Evolutionary conservation across 2,113 vertebrate species (phyloP).

Genomic region (Caranx ignobilis): DNA sequence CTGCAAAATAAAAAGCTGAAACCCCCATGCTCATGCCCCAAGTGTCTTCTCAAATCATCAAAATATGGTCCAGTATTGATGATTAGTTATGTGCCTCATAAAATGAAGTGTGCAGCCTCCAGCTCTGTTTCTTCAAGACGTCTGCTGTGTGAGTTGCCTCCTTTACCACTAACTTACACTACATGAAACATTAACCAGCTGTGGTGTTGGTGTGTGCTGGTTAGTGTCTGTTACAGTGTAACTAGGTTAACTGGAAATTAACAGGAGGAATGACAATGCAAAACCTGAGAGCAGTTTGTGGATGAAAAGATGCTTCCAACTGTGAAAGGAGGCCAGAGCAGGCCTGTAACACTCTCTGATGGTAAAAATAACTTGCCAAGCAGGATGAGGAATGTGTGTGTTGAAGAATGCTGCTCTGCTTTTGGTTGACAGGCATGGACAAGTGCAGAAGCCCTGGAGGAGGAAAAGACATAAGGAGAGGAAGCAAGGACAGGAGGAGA

Average conservation of each 20-base stretch:
- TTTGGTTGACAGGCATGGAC: constrained; percentile 80
- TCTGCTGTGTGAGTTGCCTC: neutral
- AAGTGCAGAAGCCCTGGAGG: constrained; percentile 72
- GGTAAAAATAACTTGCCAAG: constrained; percentile 71
- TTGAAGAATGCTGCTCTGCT: constrained; percentile 77
- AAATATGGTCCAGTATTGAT: neutral
- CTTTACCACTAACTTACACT: neutral
- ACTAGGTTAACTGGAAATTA: constrained; percentile 38
- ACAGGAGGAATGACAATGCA: neutral
- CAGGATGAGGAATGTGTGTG: constrained; percentile 63
- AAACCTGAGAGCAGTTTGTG: constrained; percentile 20
- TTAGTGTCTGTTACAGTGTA: constrained; percentile 27
- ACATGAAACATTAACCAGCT: constrained; percentile 42
- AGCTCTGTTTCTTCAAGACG: neutral
- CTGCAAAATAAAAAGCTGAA: neutral
- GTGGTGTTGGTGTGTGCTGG: neutral
- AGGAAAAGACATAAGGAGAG: neutral
- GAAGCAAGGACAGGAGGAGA: neutral
- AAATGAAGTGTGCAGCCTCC: neutral
- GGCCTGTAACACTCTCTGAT: constrained; percentile 34
- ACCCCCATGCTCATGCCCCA: neutral
- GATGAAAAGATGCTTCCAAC: constrained; percentile 49
- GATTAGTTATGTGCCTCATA: neutral
- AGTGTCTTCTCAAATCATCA: neutral
- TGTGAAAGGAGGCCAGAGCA: constrained; percentile 28